Percentiles rank a stretch among this genome's conserved stretches.
phyloP scores from a whole-genome alignment of 2,888 invertebrate genomes.

The Drosophila pseudotakahashii region DNA sequence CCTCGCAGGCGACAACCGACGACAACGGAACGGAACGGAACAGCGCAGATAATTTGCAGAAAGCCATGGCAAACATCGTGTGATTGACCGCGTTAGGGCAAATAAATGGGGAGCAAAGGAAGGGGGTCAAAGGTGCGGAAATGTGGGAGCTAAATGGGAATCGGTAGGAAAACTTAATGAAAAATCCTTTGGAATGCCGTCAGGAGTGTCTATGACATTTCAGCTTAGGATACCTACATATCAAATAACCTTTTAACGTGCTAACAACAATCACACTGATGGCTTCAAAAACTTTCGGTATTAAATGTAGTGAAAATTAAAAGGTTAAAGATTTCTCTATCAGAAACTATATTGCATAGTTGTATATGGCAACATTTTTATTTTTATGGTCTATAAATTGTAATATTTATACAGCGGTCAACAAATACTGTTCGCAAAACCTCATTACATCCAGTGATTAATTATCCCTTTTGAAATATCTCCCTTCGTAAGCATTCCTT shows the following conservation, averaged over 20 bases:
- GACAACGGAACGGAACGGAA: slow-evolving; percentile 42
- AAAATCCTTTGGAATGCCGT: background rate
- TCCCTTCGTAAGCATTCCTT: slow-evolving; percentile 9
- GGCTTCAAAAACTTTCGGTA: too few species aligned
- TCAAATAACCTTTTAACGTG: background rate
- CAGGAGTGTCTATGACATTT: background rate
- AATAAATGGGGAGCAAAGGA: background rate
- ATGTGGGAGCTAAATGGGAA: background rate
- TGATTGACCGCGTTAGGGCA: slow-evolving; percentile 73
- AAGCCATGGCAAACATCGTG: slow-evolving; percentile 58
- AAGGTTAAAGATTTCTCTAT: too few species aligned
- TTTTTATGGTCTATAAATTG: too few species aligned
- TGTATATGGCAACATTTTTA: too few species aligned
- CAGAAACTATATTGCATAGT: too few species aligned
- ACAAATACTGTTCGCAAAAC: too few species aligned
- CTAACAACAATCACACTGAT: background rate
- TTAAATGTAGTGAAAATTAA: too few species aligned
- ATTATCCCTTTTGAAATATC: background rate
- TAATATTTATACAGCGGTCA: too few species aligned
- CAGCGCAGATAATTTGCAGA: slow-evolving; percentile 54
- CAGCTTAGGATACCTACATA: background rate
- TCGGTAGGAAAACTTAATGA: slow-evolving; percentile 8
- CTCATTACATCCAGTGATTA: background rate
- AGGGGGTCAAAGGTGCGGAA: background rate
- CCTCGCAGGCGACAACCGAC: slow-evolving; percentile 40